Base-by-base conservation (phyloP, 1,140 invertebrate genomes). In the Pseudachorutes palmiensis region DNA sequence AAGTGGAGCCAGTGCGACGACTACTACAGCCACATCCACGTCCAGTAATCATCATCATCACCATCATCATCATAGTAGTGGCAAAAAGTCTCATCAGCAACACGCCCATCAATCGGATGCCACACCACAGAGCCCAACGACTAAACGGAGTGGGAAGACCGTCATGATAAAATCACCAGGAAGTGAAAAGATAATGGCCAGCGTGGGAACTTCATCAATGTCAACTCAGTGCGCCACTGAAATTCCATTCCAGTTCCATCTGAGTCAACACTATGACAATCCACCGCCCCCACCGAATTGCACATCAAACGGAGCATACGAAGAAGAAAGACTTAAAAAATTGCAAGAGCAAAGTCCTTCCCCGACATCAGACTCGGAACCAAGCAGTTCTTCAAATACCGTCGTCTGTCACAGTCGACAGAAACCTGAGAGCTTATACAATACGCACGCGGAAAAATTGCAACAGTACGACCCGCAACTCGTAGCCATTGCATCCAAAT, bases 401-500 rank as follows among this genome's bases (percentile, higher is more conserved):
- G 26, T 60, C 19, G 29, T 41, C 29, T 24, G 29, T 41, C 29
- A 63, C 55, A 2, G 45, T 2, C 22, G 28, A n/a, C 14, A 55
- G 51, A 55, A 55, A 55, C 51, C 51, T 22, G 12, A 55, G 51
- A 55, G 51, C 51, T 55, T 55, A 12, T 19, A 55, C 51, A 55
- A 55, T 26, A 26, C 12, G 12, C 12, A 26, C 24, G 9, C 51
- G 24, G 51, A 55, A 5, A 14, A 26, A 55, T 55, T 55, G 5
- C 32, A 28, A 3, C 5, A 41, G 30, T 32, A 69, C 29, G 76
- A 77, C 49, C 76, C 76, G 2, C 71, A 76, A 65, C 74, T 76
- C 0, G 70, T 75, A 49, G 75, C 75, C 65, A 74, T 74, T 36
- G 75, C 76, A 3, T 68, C 75, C 45, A 72, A 72, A 58, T 76